These are phyloP conservation scores for Styela plicata DNA, from an alignment of 23 tunicate species.

Conservation along the genomic window DNA sequence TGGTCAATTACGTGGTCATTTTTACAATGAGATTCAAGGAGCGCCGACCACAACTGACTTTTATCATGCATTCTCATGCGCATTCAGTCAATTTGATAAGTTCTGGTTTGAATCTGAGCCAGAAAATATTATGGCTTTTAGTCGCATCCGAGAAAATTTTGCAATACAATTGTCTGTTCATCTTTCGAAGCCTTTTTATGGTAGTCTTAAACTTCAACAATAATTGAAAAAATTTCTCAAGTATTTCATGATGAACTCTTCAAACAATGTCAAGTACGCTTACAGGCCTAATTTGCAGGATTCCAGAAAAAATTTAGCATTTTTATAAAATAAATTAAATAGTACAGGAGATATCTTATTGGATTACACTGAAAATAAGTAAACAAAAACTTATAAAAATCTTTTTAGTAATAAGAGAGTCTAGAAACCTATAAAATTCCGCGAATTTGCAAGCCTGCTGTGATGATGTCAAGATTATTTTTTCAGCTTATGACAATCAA, in stretches of 20 bases:
- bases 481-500: too few species aligned
- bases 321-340: too few species aligned
- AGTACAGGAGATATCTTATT: too few species aligned
- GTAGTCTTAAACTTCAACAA: slow-evolving; percentile 5
- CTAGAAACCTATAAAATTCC: too few species aligned
- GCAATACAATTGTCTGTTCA: slow-evolving; percentile 19
- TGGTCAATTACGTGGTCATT: slow-evolving; percentile 81
- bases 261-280: too few species aligned
- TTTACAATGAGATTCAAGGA: slow-evolving; percentile 52
- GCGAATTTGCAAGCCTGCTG: too few species aligned
- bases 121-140: slow-evolving; percentile 92
- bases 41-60: slow-evolving; percentile 48
- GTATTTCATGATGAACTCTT: neutral
- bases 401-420: too few species aligned
- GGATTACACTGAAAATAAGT: too few species aligned
- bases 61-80: slow-evolving; percentile 55
- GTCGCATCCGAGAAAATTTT: slow-evolving; percentile 52
- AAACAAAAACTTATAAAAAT: too few species aligned
- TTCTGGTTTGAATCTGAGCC: slow-evolving; percentile 94
- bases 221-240: neutral
- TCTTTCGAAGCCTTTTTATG: slow-evolving; percentile 22
- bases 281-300: too few species aligned
- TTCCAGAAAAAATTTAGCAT: too few species aligned
- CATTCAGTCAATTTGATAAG: slow-evolving; percentile 63
- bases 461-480: too few species aligned